Evolutionary conservation across 2,888 invertebrate genomes (phyloP).

Genomic region (Patella depressa): DNA sequence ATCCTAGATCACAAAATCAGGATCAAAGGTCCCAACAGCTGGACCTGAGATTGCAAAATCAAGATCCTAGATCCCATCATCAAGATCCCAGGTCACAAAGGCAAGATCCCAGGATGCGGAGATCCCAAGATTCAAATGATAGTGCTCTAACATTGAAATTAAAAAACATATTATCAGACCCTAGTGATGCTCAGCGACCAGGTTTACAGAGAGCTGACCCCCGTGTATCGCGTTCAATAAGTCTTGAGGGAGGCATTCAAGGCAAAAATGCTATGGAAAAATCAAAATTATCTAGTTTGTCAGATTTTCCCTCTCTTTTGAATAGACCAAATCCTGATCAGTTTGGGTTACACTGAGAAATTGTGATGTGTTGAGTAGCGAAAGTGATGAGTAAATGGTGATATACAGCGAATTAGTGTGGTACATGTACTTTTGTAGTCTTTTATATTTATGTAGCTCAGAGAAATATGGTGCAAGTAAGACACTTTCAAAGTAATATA

Average conservation of each 20-base stretch:
- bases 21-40: neutral
- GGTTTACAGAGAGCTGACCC: neutral
- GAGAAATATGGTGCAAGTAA: too few species aligned
- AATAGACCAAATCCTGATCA: too few species aligned
- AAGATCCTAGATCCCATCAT: neutral
- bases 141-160: neutral
- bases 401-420: too few species aligned
- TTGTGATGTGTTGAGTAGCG: too few species aligned
- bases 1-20: neutral
- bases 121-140: neutral
- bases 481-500: too few species aligned
- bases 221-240: neutral
- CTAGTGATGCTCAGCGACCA: neutral
- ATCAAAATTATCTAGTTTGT: too few species aligned
- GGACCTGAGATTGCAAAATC: neutral
- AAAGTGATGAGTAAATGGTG: too few species aligned
- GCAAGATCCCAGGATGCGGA: neutral
- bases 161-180: neutral
- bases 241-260: neutral
- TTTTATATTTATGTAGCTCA: too few species aligned
- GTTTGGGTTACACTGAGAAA: too few species aligned
- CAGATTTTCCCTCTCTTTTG: too few species aligned
- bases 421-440: too few species aligned
- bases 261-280: too few species aligned
- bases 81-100: neutral